Percentiles rank a stretch among this genome's conserved stretches.
These are phyloP conservation scores for Lophius americanus DNA, from an alignment of 2,797 vertebrate species.

Conservation along the genomic window DNA sequence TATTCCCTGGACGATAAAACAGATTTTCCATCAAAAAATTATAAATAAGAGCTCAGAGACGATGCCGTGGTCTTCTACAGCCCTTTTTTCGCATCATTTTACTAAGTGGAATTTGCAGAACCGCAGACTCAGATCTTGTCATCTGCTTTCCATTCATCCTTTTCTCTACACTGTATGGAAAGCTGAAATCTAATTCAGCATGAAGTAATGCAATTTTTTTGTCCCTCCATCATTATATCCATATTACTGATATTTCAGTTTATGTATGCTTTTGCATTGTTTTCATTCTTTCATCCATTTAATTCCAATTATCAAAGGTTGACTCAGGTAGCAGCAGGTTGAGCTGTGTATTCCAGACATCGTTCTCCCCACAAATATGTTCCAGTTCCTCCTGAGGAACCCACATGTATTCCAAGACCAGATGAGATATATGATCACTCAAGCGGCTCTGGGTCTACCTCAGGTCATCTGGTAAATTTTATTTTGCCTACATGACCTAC, in stretches of 20 bases:
- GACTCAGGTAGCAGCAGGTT: not conserved
- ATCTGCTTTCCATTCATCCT: slow-evolving; percentile 23
- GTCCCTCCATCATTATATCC: not conserved
- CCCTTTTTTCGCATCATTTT: slow-evolving; percentile 3
- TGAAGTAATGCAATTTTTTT: slow-evolving; percentile 16
- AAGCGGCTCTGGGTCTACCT: not conserved
- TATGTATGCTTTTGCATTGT: not conserved
- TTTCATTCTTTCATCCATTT: not conserved
- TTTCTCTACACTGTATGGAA: slow-evolving; percentile 14
- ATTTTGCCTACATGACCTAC: no score
- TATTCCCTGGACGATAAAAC: not conserved
- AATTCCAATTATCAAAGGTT: not conserved
- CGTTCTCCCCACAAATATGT: not conserved
- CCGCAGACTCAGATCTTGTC: slow-evolving; percentile 5
- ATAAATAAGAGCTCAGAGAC: slow-evolving; percentile 2
- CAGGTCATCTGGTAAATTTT: no score
- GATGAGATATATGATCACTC: not conserved
- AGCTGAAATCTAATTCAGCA: slow-evolving; percentile 32
- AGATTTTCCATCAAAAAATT: not conserved
- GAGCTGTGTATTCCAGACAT: not conserved
- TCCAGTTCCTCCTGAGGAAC: not conserved
- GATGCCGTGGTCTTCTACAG: slow-evolving; percentile 3
- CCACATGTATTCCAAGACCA: not conserved
- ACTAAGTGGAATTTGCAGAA: slow-evolving; percentile 25
- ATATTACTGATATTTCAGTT: not conserved